Conservation (phyloP, 64 coral and sea anemone genomes). For the Platygyra sinensis region DNA sequence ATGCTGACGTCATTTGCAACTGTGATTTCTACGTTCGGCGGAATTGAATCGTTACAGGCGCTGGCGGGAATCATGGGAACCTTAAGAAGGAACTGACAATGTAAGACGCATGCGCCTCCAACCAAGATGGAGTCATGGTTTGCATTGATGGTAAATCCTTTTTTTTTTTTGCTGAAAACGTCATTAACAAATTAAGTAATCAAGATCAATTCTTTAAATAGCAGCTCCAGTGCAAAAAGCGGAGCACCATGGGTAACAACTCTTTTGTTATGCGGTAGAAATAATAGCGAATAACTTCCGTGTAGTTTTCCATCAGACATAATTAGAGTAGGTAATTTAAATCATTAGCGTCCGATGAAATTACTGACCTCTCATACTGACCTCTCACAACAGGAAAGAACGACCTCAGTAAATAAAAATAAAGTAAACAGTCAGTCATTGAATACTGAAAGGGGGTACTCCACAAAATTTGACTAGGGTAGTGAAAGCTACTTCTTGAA, state of each 20-base stretch:
- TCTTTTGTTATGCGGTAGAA: too few relatives aligned
- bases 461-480: too few relatives aligned
- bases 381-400: neutral
- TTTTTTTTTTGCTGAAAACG: neutral
- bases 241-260: too few relatives aligned
- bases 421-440: neutral
- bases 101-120: conserved; percentile 38
- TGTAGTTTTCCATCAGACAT: too few relatives aligned
- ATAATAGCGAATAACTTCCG: too few relatives aligned
- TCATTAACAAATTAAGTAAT: too few relatives aligned
- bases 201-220: neutral
- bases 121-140: conserved; percentile 24
- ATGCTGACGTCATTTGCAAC: conserved; percentile 31
- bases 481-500: too few relatives aligned
- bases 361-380: neutral
- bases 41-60: neutral
- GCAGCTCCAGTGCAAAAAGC: too few relatives aligned
- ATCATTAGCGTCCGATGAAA: neutral
- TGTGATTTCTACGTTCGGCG: conserved; percentile 8
- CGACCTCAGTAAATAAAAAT: neutral
- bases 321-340: too few relatives aligned
- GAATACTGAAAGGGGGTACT: too few relatives aligned
- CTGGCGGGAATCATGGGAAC: neutral
- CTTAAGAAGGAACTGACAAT: neutral
- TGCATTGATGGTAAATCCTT: conserved; percentile 24